Conservation (phyloP, 2,797 vertebrate species). For the Scomberomorus guttatus region DNA sequence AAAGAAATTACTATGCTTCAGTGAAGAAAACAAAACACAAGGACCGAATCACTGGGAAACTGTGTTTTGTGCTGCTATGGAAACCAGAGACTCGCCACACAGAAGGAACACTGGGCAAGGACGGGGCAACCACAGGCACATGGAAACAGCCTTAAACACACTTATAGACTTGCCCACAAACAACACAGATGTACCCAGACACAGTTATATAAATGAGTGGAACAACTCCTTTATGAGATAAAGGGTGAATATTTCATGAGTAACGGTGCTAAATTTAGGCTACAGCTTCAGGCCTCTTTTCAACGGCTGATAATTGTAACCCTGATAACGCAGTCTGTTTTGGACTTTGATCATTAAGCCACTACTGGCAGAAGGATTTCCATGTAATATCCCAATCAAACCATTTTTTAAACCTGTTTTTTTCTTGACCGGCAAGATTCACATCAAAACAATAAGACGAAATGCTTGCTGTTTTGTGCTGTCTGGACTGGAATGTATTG, state of each 20-base stretch:
- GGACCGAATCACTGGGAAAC: constrained; percentile 33
- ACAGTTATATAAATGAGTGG: constrained; percentile 64
- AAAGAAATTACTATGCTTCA: constrained; percentile 45
- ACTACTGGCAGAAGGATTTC: constrained; percentile 13
- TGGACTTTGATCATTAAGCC: constrained; percentile 21
- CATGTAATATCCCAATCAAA: not conserved
- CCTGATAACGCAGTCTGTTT: constrained; percentile 22
- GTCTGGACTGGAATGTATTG: not conserved
- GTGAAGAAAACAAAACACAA: constrained; percentile 29
- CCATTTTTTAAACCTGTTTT: not conserved
- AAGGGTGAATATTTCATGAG: constrained; percentile 82
- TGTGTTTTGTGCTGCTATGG: constrained; percentile 59
- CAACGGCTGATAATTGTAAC: constrained; percentile 45
- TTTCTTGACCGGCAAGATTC: not conserved
- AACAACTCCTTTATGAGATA: constrained; percentile 58
- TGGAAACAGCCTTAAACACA: constrained; percentile 27
- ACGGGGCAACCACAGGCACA: constrained; percentile 36
- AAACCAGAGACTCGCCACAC: constrained; percentile 47
- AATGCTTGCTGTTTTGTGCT: not conserved
- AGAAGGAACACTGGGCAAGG: constrained; percentile 14
- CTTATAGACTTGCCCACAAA: constrained; percentile 7
- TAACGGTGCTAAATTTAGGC: constrained; percentile 75
- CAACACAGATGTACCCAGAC: constrained; percentile 16
- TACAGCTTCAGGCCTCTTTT: constrained; percentile 41
- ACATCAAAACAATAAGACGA: not conserved